Conservation (phyloP, 2,113 vertebrate species). For the Mesoclemmys tuberculata region DNA sequence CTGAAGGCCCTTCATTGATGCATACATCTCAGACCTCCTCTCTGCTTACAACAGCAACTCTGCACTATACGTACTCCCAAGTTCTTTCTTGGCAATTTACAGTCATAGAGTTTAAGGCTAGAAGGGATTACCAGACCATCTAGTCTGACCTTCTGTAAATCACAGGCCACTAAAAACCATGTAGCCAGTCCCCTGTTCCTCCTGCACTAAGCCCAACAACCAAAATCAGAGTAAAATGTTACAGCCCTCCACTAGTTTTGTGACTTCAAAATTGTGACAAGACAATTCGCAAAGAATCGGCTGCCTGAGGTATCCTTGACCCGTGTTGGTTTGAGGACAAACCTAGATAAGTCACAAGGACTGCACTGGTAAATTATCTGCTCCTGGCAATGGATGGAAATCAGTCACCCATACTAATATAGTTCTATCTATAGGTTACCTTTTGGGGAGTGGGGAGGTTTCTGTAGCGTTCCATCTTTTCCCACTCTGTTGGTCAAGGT, state of each 20-base stretch:
- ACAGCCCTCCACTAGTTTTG: neutral
- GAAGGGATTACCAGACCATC: neutral
- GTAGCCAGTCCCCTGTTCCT: neutral
- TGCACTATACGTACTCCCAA: neutral
- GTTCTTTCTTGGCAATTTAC: neutral
- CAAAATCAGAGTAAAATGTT: neutral
- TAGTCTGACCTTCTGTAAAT: neutral
- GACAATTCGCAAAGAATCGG: neutral
- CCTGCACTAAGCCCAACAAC: neutral
- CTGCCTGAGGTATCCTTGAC: neutral
- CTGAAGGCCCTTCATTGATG: neutral
- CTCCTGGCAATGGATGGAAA: fast-evolving
- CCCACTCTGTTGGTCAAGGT: neutral
- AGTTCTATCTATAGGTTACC: neutral
- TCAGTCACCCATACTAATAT: neutral
- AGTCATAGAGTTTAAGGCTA: neutral
- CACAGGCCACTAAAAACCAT: neutral
- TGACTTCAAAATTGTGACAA: neutral
- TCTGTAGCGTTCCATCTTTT: neutral
- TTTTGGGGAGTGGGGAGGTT: neutral
- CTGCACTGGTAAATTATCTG: neutral
- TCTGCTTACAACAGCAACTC: neutral
- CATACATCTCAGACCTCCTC: neutral
- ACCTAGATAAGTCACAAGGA: neutral
- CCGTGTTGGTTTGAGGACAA: neutral